A percentile compares a stretch with the other conserved stretches of the same genome.
phyloP scores from a whole-genome alignment of 2,888 invertebrate species.

The Leptarthrus brevirostris region DNA sequence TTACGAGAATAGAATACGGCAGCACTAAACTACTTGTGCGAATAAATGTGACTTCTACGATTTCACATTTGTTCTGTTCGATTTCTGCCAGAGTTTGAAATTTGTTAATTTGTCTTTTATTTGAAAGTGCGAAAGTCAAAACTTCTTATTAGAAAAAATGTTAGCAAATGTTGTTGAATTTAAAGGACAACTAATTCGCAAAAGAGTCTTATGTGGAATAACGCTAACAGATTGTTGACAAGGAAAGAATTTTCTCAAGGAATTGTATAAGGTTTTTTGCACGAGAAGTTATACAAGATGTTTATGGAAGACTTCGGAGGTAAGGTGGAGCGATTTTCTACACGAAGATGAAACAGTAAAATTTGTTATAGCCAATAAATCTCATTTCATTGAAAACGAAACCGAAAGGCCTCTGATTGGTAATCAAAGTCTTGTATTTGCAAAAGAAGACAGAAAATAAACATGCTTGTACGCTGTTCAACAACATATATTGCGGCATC shows the following conservation, averaged over 20 bases:
- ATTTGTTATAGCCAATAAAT: slow-evolving; percentile 69
- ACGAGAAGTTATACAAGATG: slow-evolving; percentile 70
- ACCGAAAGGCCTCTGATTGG: slow-evolving; percentile 40
- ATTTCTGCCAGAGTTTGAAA: too few relatives aligned
- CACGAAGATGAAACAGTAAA: slow-evolving; percentile 65
- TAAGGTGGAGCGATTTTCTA: slow-evolving; percentile 70
- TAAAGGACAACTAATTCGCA: slow-evolving; percentile 70
- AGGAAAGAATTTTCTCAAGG: slow-evolving; percentile 69
- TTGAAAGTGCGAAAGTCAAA: slow-evolving; percentile 60
- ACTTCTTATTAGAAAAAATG: slow-evolving; percentile 61
- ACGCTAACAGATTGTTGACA: slow-evolving; percentile 58
- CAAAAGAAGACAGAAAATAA: slow-evolving; percentile 76
- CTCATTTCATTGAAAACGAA: slow-evolving; percentile 68
- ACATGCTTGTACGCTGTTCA: slow-evolving; percentile 88
- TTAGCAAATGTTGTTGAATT: slow-evolving; percentile 72
- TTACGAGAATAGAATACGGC: too few relatives aligned
- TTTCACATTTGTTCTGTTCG: too few relatives aligned
- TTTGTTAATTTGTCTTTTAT: too few relatives aligned
- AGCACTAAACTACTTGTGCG: too few relatives aligned
- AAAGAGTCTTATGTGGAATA: slow-evolving; percentile 67
- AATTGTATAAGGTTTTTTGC: slow-evolving; percentile 72
- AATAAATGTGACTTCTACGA: too few relatives aligned
- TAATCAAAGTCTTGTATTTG: slow-evolving; percentile 67
- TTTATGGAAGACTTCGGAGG: slow-evolving; percentile 70
- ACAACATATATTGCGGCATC: slow-evolving; percentile 82